Evolutionary conservation across 1,140 invertebrate species (phyloP).

Genomic region (Saccostrea cuccullata): DNA sequence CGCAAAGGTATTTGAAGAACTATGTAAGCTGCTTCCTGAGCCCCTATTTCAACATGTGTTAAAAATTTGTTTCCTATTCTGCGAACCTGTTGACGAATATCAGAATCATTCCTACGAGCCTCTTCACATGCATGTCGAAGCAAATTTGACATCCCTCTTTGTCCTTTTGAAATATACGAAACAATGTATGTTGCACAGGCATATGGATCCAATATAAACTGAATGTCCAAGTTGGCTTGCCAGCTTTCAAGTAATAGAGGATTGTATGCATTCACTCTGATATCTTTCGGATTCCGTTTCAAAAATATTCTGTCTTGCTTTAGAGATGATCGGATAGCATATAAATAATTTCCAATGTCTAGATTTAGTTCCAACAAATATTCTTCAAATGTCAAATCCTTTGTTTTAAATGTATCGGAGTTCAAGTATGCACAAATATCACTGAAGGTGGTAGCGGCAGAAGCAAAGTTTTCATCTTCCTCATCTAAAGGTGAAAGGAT

Average conservation of each 20-base stretch:
- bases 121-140: slow-evolving; percentile 52
- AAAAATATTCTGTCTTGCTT: slow-evolving; percentile 29
- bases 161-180: slow-evolving; percentile 57
- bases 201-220: slow-evolving; percentile 63
- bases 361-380: background rate
- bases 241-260: slow-evolving; percentile 40
- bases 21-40: slow-evolving; percentile 55
- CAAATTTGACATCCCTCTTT: slow-evolving; percentile 58
- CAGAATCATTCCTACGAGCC: slow-evolving; percentile 38
- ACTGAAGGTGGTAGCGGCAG: background rate
- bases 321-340: background rate
- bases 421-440: background rate
- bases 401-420: background rate
- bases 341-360: background rate
- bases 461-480: slow-evolving; percentile 19
- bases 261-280: slow-evolving; percentile 49
- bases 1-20: slow-evolving; percentile 57
- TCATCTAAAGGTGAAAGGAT: slow-evolving; percentile 49
- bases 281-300: slow-evolving; percentile 31
- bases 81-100: slow-evolving; percentile 53
- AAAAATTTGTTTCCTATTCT: slow-evolving; percentile 59
- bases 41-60: slow-evolving; percentile 54
- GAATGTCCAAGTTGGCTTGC: slow-evolving; percentile 60
- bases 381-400: background rate
- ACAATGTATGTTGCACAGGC: slow-evolving; percentile 61